Evolutionary conservation across 2,797 vertebrate species (phyloP).

Genomic region (Cetoscarus ocellatus): DNA sequence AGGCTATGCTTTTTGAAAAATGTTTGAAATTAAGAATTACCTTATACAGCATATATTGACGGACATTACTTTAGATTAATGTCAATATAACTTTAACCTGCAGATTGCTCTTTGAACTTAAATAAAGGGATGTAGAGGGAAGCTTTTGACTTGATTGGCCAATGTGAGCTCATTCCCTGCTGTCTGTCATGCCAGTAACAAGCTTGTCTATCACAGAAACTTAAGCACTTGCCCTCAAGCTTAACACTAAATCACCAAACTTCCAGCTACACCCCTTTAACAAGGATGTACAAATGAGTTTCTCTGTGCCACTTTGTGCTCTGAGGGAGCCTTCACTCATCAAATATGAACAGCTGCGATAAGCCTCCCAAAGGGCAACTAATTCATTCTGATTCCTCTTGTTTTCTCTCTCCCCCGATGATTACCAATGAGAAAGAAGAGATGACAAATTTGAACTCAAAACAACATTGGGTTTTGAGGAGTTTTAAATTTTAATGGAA

Average conservation of each 20-base stretch:
- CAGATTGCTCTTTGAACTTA: background rate
- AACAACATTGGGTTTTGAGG: no score
- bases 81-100: no score
- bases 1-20: no score
- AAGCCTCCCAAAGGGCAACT: background rate
- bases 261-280: constrained; percentile 9
- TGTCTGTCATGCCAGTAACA: background rate
- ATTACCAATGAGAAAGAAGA: no score
- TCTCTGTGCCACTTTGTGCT: background rate
- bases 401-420: no score
- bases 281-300: background rate
- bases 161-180: background rate
- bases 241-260: background rate
- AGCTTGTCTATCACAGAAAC: background rate
- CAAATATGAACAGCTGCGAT: background rate
- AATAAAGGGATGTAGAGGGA: background rate
- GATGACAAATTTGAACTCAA: no score
- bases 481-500: no score
- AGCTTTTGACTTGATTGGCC: background rate
- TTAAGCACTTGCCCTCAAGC: background rate
- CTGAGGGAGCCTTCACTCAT: background rate
- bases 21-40: no score
- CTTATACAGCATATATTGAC: no score
- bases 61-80: no score
- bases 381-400: constrained; percentile 1